phyloP scores from a whole-genome alignment of 1,140 invertebrate genomes.

The Lepidurus apus region DNA sequence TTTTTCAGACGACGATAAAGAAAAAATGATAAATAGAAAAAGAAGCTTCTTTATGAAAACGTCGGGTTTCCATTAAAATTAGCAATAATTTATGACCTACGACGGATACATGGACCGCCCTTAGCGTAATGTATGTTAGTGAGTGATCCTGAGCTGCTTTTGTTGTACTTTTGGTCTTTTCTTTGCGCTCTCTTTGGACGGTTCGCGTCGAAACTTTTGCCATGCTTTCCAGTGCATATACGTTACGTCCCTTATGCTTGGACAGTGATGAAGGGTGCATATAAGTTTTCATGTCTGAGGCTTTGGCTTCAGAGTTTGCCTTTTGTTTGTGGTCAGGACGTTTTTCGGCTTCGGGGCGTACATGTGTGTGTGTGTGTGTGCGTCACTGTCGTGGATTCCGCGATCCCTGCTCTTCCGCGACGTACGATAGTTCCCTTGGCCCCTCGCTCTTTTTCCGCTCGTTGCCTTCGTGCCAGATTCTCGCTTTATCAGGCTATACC shows the following conservation, averaged over 20 bases:
- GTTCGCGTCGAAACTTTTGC: too few species aligned
- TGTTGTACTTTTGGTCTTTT: not conserved
- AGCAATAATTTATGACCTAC: conserved; percentile 6
- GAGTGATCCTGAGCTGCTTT: conserved; percentile 13
- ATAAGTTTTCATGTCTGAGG: conserved; percentile 13
- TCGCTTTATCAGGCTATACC: not conserved
- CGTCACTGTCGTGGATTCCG: conserved; percentile 17
- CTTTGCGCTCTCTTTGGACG: too few species aligned
- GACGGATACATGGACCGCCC: not conserved
- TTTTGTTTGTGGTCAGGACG: conserved; percentile 10
- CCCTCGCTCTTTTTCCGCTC: not conserved
- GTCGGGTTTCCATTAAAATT: conserved; percentile 12
- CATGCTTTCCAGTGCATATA: not conserved
- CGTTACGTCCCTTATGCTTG: not conserved
- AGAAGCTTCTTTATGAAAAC: not conserved
- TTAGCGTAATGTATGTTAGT: conserved; percentile 9
- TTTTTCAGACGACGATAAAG: not conserved
- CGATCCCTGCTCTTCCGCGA: not conserved
- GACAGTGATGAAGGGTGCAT: conserved; percentile 18
- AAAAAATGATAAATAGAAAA: not conserved
- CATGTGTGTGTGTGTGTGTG: not conserved
- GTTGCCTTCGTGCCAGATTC: conserved; percentile 11
- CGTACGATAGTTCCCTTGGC: not conserved
- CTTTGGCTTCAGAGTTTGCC: not conserved
- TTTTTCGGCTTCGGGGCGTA: not conserved